Evolutionary conservation across 2,888 invertebrate genomes (phyloP).

Genomic region (Horisme vitalbata): DNA sequence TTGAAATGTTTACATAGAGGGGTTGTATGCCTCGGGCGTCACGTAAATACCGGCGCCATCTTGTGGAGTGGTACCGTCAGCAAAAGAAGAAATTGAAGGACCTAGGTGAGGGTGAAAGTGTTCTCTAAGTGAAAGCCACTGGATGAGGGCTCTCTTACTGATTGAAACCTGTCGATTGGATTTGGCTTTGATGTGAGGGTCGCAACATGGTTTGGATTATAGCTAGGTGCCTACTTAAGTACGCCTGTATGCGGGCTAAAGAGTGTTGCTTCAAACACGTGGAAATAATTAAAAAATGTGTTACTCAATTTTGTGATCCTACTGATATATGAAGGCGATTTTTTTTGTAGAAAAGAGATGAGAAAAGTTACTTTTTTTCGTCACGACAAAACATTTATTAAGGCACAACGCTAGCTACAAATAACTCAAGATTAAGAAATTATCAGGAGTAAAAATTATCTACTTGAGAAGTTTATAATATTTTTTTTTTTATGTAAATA

Average conservation of each 20-base stretch:
- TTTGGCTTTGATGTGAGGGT: slow-evolving; percentile 15
- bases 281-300: too few species aligned
- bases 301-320: too few species aligned
- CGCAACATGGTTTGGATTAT: slow-evolving; percentile 12
- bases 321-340: too few species aligned
- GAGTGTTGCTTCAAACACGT: background rate
- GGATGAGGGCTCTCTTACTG: slow-evolving; percentile 36
- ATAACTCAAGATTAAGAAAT: too few species aligned
- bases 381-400: too few species aligned
- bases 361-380: too few species aligned
- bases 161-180: slow-evolving; percentile 32
- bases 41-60: slow-evolving; percentile 70
- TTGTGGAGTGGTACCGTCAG: slow-evolving; percentile 67
- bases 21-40: slow-evolving; percentile 47
- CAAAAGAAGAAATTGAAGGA: slow-evolving; percentile 43
- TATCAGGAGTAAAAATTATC: too few species aligned
- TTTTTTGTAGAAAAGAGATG: too few species aligned
- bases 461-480: too few species aligned
- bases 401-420: too few species aligned
- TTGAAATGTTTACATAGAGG: slow-evolving; percentile 80
- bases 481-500: too few species aligned
- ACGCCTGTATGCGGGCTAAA: slow-evolving; percentile 16
- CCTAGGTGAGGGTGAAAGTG: slow-evolving; percentile 30
- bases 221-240: slow-evolving; percentile 8
- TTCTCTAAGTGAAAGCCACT: slow-evolving; percentile 54